phyloP scores from a whole-genome alignment of 2,113 vertebrate species.

The Coptodon rendalli region DNA sequence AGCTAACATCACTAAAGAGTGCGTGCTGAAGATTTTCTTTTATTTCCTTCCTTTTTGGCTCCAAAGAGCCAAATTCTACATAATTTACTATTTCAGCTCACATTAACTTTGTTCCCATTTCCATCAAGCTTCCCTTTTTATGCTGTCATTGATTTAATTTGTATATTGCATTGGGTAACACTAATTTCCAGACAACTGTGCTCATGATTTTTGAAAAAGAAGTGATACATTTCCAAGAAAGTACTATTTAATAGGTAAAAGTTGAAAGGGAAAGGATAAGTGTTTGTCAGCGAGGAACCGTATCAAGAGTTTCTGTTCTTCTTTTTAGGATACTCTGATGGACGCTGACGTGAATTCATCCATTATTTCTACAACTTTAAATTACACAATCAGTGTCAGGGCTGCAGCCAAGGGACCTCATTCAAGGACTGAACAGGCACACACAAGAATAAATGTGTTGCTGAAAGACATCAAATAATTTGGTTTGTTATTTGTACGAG shows the following conservation, averaged over 20 bases:
- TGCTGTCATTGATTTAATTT: not conserved
- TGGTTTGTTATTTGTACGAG: not conserved
- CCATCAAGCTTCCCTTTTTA: not conserved
- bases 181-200: not conserved
- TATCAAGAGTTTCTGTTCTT: not conserved
- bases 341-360: not conserved
- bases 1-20: not conserved
- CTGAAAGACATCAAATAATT: not conserved
- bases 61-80: not conserved
- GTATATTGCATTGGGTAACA: not conserved
- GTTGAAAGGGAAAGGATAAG: not conserved
- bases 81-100: not conserved
- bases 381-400: not conserved
- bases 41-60: not conserved
- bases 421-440: not conserved
- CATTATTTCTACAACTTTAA: not conserved
- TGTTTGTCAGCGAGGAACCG: rapidly evolving
- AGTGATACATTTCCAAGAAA: not conserved
- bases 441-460: not conserved
- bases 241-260: not conserved
- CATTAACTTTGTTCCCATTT: not conserved
- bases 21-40: not conserved
- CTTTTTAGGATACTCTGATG: not conserved
- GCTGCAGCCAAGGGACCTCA: not conserved
- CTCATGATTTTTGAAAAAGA: not conserved